Percentiles rank a stretch among this genome's conserved stretches.
phyloP scores from a whole-genome alignment of 2,797 vertebrate genomes.

The Tadarida brasiliensis region DNA sequence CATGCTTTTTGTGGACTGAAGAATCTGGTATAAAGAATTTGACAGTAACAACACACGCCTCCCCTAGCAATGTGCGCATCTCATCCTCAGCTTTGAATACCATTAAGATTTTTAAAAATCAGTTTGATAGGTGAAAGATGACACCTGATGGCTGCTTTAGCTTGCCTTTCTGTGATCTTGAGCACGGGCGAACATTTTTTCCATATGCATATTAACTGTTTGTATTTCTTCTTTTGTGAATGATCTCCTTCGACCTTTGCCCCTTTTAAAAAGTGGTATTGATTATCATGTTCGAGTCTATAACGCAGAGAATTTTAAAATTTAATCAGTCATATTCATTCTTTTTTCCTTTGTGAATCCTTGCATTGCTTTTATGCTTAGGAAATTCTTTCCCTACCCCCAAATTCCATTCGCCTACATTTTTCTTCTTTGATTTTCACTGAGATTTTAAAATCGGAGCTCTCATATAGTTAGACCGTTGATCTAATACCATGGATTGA shows the following conservation, averaged over 20 bases:
- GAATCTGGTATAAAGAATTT: background rate
- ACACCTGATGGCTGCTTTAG: background rate
- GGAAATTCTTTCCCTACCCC: constrained; percentile 24
- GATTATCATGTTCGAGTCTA: constrained; percentile 59
- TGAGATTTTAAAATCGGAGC: constrained; percentile 29
- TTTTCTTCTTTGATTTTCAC: constrained; percentile 59
- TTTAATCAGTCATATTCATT: constrained; percentile 52
- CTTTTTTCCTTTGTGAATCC: constrained; percentile 57
- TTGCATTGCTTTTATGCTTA: constrained; percentile 31
- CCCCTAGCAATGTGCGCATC: background rate
- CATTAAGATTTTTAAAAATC: constrained; percentile 17
- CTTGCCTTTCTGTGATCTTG: background rate
- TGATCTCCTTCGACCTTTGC: constrained; percentile 65
- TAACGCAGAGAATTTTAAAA: constrained; percentile 61
- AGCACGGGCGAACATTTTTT: background rate
- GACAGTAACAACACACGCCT: background rate
- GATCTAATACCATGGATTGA: background rate
- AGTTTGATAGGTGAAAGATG: constrained; percentile 31
- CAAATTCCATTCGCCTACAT: background rate
- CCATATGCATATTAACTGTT: constrained; percentile 53
- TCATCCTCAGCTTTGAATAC: background rate
- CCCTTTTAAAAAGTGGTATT: constrained; percentile 70
- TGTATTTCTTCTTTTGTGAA: constrained; percentile 70
- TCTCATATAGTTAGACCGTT: background rate
- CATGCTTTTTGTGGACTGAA: background rate